Evolutionary conservation across 2,888 invertebrate genomes (phyloP).

Genomic region (Tetranychus truncatus): DNA sequence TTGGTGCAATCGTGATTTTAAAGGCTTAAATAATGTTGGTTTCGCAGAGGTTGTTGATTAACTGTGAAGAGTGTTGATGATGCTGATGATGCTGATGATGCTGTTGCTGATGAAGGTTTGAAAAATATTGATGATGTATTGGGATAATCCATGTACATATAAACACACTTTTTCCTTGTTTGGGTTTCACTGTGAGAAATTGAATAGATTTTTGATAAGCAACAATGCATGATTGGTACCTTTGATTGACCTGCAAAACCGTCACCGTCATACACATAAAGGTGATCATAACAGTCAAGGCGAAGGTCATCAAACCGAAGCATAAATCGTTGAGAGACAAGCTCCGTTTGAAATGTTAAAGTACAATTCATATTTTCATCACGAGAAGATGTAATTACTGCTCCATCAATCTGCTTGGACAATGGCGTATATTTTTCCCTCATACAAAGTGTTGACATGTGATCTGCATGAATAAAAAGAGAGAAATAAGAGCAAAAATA

Average conservation of each 20-base stretch:
- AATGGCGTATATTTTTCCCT: conserved; percentile 70
- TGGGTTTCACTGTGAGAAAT: too few species aligned
- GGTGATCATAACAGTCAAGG: conserved; percentile 80
- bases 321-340: conserved; percentile 81
- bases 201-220: too few species aligned
- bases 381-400: conserved; percentile 70
- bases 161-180: too few species aligned
- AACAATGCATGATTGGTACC: conserved; percentile 38
- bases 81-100: too few species aligned
- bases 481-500: background rate
- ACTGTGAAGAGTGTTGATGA: too few species aligned
- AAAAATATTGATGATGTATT: too few species aligned
- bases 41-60: too few species aligned
- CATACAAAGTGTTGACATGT: conserved; percentile 73
- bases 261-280: conserved; percentile 77
- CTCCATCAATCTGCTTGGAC: conserved; percentile 76
- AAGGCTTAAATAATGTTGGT: too few species aligned
- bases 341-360: conserved; percentile 83
- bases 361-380: conserved; percentile 76
- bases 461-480: conserved; percentile 42
- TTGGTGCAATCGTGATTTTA: too few species aligned
- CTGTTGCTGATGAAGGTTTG: too few species aligned
- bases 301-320: conserved; percentile 75
- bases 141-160: too few species aligned
- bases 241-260: conserved; percentile 70